Base-by-base conservation (phyloP, 2,797 vertebrate species). In the Hybognathus amarus region DNA sequence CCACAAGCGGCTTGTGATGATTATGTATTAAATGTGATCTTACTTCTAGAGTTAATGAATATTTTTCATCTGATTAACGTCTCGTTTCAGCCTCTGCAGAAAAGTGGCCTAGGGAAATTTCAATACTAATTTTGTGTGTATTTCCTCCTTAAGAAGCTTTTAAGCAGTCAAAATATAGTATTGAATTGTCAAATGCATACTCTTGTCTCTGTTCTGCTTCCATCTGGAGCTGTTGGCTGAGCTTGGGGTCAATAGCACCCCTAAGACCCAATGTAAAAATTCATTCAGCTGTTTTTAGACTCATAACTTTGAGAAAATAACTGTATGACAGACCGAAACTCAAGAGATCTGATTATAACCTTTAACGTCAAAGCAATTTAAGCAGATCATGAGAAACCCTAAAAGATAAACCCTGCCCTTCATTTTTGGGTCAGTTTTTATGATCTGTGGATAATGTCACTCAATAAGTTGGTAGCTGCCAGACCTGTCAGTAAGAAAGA, bases 1-100 rank as follows among this genome's bases (percentile, higher is more conserved):
- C 82, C 66, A 77, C 40, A 83, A 83, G 54, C 6, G 22, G 13
- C 30, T 33, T 6, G 40, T 9, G 27, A 38, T 77, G 52, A 83
- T 77, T 69, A 77, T 27, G 27, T 83, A 77, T 59, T 69, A 77
- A 83, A 77, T 69, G 52, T 27, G 74, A 83, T 47, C 24, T 77
- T 61, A 38, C 52, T 61, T 66, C n/a, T 36, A 59, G 50, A 77
- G 74, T 69, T 69, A 77, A 77, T 83, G 20, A 70, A 78, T 61
- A 69, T 38, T 24, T 76, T 66, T 76, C 63, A 75, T 52, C 56
- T 75, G 71, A 75, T 76, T 75, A 75, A 47, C 10, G 3, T 40
- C 6, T 38, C 52, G 36, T 63, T 82, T 68, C 24, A 15, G 47
- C 24, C 22, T 76, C 59, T 4, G 11, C 22, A 30, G 61, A 56